Evolutionary conservation across 92 coral and sea anemone species (phyloP).

Genomic region (Isaurus tuberculatus): DNA sequence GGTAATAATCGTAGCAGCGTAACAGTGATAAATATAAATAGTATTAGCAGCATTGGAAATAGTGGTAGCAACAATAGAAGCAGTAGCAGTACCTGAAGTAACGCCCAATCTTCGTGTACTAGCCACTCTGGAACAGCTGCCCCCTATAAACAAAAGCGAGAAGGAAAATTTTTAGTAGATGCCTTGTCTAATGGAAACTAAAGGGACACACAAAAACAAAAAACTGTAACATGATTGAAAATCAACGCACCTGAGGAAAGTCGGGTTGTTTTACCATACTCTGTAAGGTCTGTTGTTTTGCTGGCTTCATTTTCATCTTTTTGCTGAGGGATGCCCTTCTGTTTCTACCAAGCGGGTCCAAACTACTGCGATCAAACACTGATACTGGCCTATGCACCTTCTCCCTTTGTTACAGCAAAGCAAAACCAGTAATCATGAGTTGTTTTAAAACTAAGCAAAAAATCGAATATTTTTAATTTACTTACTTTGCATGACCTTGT

Average conservation of each 20-base stretch:
- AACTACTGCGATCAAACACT: slow-evolving; percentile 91
- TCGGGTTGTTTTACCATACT: slow-evolving; percentile 84
- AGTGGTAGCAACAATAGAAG: neutral
- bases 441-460: neutral
- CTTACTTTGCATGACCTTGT: slow-evolving; percentile 90
- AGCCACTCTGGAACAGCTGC: slow-evolving; percentile 96
- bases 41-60: no score
- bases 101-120: slow-evolving; percentile 98
- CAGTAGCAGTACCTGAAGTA: slow-evolving; percentile 79
- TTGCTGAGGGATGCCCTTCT: slow-evolving; percentile 92
- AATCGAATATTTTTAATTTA: neutral
- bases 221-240: neutral
- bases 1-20: no score
- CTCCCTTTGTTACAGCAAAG: slow-evolving; percentile 58
- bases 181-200: neutral
- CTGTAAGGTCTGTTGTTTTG: slow-evolving; percentile 81
- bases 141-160: slow-evolving; percentile 55
- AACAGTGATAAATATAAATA: no score
- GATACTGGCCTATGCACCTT: slow-evolving; percentile 95
- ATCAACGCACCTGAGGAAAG: slow-evolving; percentile 77
- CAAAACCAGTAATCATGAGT: neutral
- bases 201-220: neutral
- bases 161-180: neutral
- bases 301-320: slow-evolving; percentile 87
- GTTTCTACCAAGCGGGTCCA: slow-evolving; percentile 90